Base-by-base conservation (phyloP, 2,113 vertebrate species). In the Glaucomys volans region DNA sequence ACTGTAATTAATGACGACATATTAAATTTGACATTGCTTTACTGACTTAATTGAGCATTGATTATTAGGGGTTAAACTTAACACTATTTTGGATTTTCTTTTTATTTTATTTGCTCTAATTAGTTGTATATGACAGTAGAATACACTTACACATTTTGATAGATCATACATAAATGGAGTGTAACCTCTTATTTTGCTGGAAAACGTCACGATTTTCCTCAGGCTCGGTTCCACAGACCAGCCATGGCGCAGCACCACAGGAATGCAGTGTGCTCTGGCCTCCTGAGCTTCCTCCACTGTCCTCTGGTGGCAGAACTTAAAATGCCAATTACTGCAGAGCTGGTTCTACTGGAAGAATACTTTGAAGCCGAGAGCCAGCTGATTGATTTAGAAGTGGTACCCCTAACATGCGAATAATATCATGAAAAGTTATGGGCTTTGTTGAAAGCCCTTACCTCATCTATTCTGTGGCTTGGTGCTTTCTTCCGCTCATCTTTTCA, bases 171-270 rank as follows among this genome's bases (percentile, higher is more conserved):
- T 47, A 47, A 47, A 9, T 47, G 44, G 44, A 47, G 44, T 47
- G 44, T 47, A 47, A 47, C 9, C 44, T 47, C 4, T 6, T 9
- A 47, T 47, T 47, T 47, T 47, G 44, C 44, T 47, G 9, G 44
- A 30, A 24, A 59, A 9, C 37, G 28, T 8, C 30, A 10, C 0
- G 2, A 24, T 20, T 40, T 42, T 57, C 24, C 28, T 72, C 12
- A 30, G 4, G 14, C 1, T 20, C 3, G 47, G 35, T 0, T 54
- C 17, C 1, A 37, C 17, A 9, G 14, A 40, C 24, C 3, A 66
- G 75, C 1, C 2, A 54, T 54, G 12, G 14, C 17, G 14, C 52
- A 54, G 1, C 16, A 54, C 52, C 52, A 54, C 52, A 54, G 17
- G 16, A 54, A 54, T 18, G 52, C 52, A 54, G 17, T 54, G 52